Base-by-base conservation (phyloP, 2,113 vertebrate genomes). In the Suricata suricatta region DNA sequence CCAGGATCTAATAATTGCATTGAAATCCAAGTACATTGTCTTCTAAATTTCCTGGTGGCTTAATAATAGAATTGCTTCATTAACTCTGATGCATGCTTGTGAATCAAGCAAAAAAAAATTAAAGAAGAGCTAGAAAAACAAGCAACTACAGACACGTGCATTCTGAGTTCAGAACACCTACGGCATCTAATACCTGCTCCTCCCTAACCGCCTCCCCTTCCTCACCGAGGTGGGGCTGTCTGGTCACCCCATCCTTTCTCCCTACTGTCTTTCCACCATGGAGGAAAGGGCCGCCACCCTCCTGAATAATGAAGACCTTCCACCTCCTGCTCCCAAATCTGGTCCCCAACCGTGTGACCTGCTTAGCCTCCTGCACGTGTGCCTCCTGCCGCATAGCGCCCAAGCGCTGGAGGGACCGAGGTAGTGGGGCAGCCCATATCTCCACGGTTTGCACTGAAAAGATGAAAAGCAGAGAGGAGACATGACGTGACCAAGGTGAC, bases 31-130 rank as follows among this genome's bases (percentile, higher is more conserved):
- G 90, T 63, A 88, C 79, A 95, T 96, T 85, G 93, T 97, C 98
- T 98, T 90, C 90, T 97, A 97, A 98, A 90, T 98, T 97, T 97
- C 96, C 81, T 98, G 98, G 97, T 97, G 66, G 29, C 92, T 98
- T 98, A 98, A 97, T 98, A 98, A 96, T 50, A 97, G 87, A 94
- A 98, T 98, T 94, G 95, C 95, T 98, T 98, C 95, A 95, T 98
- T 97, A 98, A 96, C 86, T 96, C 44, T 41, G 97, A 97, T 83
- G 31, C 80, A 50, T 57, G 92, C 80, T 92, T 95, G 66, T 82
- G 64, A 98, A 96, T 80, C 54, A 76, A 92, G 94, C 93, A 95
- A 97, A 88, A 81, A 3, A 71, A 3, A 71, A 95, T 17, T 68
- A 89, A 81, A 95, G 68, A 93, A 81, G 38, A 35, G 47, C 85